Conservation (phyloP, 2,888 invertebrate species). For the Chelonus formosanus region DNA sequence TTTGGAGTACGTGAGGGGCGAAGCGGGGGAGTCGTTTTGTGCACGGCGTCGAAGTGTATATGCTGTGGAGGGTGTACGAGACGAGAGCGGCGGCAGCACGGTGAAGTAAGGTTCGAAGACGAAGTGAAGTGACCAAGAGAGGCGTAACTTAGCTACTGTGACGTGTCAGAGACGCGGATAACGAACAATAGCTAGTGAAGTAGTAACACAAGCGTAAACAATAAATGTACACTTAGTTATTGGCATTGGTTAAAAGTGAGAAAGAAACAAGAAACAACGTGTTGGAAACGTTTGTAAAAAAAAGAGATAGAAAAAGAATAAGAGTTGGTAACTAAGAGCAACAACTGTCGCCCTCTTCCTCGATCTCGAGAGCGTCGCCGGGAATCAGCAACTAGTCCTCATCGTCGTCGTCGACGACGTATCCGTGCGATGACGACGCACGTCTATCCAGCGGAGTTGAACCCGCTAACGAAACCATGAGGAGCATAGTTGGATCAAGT, state of each 20-base stretch:
- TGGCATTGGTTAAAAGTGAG: slow-evolving; percentile 22
- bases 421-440: slow-evolving; percentile 52
- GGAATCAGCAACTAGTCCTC: slow-evolving; percentile 24
- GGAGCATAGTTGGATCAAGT: slow-evolving; percentile 48
- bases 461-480: slow-evolving; percentile 52
- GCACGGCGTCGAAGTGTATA: slow-evolving; percentile 3
- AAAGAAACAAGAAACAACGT: slow-evolving; percentile 14
- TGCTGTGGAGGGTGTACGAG: slow-evolving; percentile 15
- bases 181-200: neutral
- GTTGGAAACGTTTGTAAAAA: no score
- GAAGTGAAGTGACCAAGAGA: slow-evolving; percentile 49
- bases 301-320: neutral
- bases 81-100: slow-evolving; percentile 30
- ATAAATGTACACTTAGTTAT: neutral
- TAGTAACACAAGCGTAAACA: neutral
- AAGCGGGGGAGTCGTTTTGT: neutral
- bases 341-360: slow-evolving; percentile 8
- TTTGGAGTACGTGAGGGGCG: slow-evolving; percentile 24
- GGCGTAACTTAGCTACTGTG: slow-evolving; percentile 43
- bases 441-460: slow-evolving; percentile 49
- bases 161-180: slow-evolving; percentile 18
- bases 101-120: slow-evolving; percentile 44
- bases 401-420: slow-evolving; percentile 37
- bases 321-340: slow-evolving; percentile 8
- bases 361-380: slow-evolving; percentile 18